phyloP scores from a whole-genome alignment of 2,888 invertebrate species.

The Theretra japonica region DNA sequence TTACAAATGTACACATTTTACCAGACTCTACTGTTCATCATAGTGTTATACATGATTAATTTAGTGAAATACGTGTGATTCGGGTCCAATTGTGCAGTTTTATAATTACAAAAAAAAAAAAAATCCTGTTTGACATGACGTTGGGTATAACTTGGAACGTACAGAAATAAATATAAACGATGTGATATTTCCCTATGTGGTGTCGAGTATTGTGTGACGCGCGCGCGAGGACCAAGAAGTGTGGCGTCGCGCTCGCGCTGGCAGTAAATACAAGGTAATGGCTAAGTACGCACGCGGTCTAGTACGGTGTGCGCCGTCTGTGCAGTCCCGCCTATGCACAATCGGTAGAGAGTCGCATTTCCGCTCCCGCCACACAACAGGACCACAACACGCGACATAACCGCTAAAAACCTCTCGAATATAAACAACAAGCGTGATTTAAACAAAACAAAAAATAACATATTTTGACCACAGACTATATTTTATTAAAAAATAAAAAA shows the following conservation, averaged over 20 bases:
- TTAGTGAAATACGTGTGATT: not conserved
- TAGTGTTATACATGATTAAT: not conserved
- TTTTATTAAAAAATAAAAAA: slow-evolving; percentile 68
- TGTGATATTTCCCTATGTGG: slow-evolving; percentile 1
- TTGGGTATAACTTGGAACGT: not conserved
- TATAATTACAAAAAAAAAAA: not conserved
- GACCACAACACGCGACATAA: slow-evolving; percentile 78
- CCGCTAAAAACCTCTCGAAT: slow-evolving; percentile 78
- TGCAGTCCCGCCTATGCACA: slow-evolving; percentile 85
- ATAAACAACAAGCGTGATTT: slow-evolving; percentile 62
- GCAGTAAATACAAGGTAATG: slow-evolving; percentile 85
- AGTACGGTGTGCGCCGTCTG: slow-evolving; percentile 83
- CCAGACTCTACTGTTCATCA: too few relatives aligned
- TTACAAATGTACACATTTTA: not conserved
- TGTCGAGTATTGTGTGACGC: not conserved
- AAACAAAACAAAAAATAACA: slow-evolving; percentile 49
- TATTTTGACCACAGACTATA: slow-evolving; percentile 75
- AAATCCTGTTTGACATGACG: not conserved
- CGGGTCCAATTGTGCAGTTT: not conserved
- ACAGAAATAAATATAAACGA: not conserved
- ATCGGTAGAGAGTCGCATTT: slow-evolving; percentile 80
- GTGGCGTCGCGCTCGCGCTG: slow-evolving; percentile 60
- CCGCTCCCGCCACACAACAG: slow-evolving; percentile 69
- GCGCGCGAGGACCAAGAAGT: slow-evolving; percentile 68
- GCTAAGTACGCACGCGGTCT: slow-evolving; percentile 84